phyloP scores from a whole-genome alignment of 2,888 invertebrate genomes.

The Thelaira solivaga region DNA sequence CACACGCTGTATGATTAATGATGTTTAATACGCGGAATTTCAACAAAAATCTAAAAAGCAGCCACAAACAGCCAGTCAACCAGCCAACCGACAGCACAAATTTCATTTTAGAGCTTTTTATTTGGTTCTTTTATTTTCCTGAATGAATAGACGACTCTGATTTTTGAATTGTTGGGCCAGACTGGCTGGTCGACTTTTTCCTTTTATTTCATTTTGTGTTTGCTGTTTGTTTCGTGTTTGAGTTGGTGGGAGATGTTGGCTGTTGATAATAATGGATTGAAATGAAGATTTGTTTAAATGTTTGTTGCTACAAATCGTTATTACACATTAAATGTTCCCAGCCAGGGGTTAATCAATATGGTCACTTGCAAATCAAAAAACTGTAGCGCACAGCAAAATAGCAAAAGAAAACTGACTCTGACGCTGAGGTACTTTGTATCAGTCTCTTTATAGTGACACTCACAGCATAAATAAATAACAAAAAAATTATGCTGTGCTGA shows the following conservation, averaged over 20 bases:
- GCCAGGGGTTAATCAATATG: conserved; percentile 70
- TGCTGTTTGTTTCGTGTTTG: conserved; percentile 4
- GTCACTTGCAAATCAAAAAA: conserved; percentile 52
- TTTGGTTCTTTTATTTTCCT: conserved; percentile 4
- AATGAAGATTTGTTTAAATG: conserved; percentile 51
- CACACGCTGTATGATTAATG: conserved; percentile 65
- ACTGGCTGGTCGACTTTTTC: conserved; percentile 18
- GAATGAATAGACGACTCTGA: conserved; percentile 44
- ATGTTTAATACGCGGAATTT: conserved; percentile 71
- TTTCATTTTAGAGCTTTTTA: conserved; percentile 13
- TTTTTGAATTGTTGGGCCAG: conserved; percentile 33
- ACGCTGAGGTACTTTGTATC: not conserved
- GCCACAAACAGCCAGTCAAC: not conserved
- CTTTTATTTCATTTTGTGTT: conserved; percentile 8
- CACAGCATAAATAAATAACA: not conserved
- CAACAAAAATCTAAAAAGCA: conserved; percentile 67
- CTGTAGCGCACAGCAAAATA: not conserved
- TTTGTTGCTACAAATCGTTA: conserved; percentile 75
- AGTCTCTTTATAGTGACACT: conserved; percentile 30
- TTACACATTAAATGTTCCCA: conserved; percentile 76
- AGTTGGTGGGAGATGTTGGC: conserved; percentile 36
- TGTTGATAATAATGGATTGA: conserved; percentile 43
- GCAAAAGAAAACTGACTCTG: not conserved
- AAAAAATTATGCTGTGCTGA: not conserved
- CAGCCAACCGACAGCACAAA: not conserved